Evolutionary conservation across 2,113 vertebrate species (phyloP).

Genomic region (Phylloscopus whistleri): DNA sequence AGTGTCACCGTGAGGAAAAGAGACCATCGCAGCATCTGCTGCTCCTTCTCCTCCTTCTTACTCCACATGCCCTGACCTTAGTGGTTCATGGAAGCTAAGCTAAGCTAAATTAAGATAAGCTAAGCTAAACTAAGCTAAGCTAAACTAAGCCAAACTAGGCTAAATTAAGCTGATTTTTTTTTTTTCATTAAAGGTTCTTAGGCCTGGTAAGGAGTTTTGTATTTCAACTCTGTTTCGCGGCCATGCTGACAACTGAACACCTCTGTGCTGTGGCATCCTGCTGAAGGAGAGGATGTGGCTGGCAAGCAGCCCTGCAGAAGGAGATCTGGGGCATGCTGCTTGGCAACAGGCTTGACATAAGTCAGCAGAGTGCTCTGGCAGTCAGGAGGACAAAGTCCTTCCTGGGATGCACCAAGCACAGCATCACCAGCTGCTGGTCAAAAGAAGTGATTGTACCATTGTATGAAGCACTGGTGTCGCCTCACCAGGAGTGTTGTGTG

Average conservation of each 20-base stretch:
- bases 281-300: not conserved
- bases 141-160: no score
- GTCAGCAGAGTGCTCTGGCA: not conserved
- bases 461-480: not conserved
- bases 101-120: not conserved
- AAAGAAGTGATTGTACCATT: not conserved
- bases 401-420: not conserved
- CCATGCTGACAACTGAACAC: not conserved
- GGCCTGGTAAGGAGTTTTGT: not conserved
- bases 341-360: rapidly evolving
- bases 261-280: not conserved
- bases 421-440: not conserved
- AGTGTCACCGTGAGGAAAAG: not conserved
- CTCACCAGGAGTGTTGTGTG: not conserved
- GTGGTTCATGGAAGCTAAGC: not conserved
- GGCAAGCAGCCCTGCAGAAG: not conserved
- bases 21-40: not conserved
- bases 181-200: not conserved
- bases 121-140: not conserved
- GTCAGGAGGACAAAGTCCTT: not conserved
- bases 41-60: not conserved
- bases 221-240: not conserved
- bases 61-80: not conserved
- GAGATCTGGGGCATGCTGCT: rapidly evolving
- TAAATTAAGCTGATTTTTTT: not conserved